Evolutionary conservation across 2,113 vertebrate species (phyloP), one percentile per base, ranked within the genome.

Genomic region (Ceuthmochares aereus): DNA sequence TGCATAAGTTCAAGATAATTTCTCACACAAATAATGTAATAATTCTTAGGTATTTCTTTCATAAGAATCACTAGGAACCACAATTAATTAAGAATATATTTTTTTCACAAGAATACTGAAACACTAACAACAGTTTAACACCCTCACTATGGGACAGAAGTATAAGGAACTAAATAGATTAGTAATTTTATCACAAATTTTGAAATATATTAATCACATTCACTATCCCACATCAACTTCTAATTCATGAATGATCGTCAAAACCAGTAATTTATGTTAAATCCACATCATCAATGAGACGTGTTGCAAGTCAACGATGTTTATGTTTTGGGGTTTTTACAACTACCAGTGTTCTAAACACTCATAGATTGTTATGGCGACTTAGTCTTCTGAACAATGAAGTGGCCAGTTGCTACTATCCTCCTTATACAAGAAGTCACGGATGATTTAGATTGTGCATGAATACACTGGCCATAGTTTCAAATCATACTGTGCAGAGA

Each of bases 41-140:
- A 90, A 86, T 79, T 87, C 52, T 77, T 91, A 51, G 14, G 79
- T 88, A 94, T 93, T 87, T 43, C 51, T 82, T 94, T 92, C 82
- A 77, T 76, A 93, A 75, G 62, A 91, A 94, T 88, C 84, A 93
- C 84, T 62, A 93, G 15, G 58, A 78, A 67, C 58, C 42, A 79
- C 76, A 93, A 70, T 85, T 37, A 87, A 18, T 92, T 96, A 94
- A 88, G 81, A 76, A 88, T 42, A 58, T 75, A n/a, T 78, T 62
- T 18, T 47, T 89, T 87, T 68, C 73, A 58, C 49, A 74, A 72
- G 42, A 84, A 40, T 66, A 76, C 14, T 76, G 32, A 93, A 91
- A 84, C 14, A 34, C 47, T 68, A 68, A 89, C 34, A 90, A 64
- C 6, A 14, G 3, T 54, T 76, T 78, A 70, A 27, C 43, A 72